phyloP scores from a whole-genome alignment of 2,113 vertebrate species.

The Cavia aperea region DNA sequence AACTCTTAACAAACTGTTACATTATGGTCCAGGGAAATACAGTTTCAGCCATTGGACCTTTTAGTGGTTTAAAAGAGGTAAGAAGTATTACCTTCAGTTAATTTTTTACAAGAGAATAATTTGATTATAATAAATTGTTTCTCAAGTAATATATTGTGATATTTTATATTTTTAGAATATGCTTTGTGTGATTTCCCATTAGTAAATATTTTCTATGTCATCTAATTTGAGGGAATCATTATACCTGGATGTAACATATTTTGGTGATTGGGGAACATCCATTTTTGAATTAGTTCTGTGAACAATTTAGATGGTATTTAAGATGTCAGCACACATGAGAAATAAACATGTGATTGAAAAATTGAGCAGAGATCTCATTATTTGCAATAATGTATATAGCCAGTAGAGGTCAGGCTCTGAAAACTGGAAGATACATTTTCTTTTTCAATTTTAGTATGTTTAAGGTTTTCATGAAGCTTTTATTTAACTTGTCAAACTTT shows the following conservation, averaged over 20 bases:
- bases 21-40: slow-evolving; percentile 99
- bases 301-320: neutral
- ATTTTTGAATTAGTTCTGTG: neutral
- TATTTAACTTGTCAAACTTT: slow-evolving; percentile 7
- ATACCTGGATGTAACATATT: neutral
- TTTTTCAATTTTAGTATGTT: slow-evolving; percentile 19
- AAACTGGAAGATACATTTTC: neutral
- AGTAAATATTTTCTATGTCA: neutral
- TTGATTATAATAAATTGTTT: neutral
- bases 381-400: neutral
- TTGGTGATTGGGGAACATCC: neutral
- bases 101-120: slow-evolving; percentile 11
- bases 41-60: slow-evolving; percentile 91
- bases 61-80: slow-evolving; percentile 90
- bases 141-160: neutral
- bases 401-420: slow-evolving; percentile 23
- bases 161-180: neutral
- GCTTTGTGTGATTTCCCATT: slow-evolving; percentile 32
- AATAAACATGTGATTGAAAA: neutral
- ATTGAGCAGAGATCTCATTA: neutral
- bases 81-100: neutral
- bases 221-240: neutral
- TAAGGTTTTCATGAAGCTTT: slow-evolving; percentile 3
- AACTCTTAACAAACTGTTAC: slow-evolving; percentile 94
- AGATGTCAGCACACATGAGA: neutral